These are phyloP conservation scores for Adela reaumurella DNA, from an alignment of 2,888 invertebrate species.

Conservation along the genomic window DNA sequence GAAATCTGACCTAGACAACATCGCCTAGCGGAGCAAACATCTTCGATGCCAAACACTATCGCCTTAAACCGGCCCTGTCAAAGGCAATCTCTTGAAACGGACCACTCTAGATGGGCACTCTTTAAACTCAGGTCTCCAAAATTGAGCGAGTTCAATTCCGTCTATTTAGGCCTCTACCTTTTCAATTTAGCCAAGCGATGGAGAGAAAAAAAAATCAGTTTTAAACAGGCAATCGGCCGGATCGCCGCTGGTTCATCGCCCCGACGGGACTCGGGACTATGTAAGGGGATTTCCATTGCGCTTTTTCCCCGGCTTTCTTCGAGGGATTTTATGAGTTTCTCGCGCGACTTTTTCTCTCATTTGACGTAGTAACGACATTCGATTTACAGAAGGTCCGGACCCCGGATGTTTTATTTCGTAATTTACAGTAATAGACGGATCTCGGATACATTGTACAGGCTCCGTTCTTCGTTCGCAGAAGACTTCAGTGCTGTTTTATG, in stretches of 20 bases:
- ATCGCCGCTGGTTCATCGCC: neutral
- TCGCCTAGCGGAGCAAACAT: too few relatives aligned
- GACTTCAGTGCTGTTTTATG: too few relatives aligned
- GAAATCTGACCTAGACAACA: too few relatives aligned
- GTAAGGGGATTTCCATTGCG: too few relatives aligned
- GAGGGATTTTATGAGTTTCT: conserved; percentile 3
- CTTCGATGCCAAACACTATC: too few relatives aligned
- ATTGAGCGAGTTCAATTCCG: neutral
- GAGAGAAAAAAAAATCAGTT: neutral
- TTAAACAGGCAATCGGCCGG: neutral
- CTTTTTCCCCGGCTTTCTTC: conserved; percentile 1
- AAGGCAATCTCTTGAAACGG: neutral
- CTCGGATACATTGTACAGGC: neutral
- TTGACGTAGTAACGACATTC: conserved; percentile 14
- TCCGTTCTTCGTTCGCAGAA: too few relatives aligned
- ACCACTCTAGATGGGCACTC: neutral
- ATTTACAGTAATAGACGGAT: neutral
- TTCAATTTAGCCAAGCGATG: neutral
- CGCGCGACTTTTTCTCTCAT: conserved; percentile 12
- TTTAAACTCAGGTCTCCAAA: neutral
- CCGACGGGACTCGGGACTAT: neutral
- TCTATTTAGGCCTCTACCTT: neutral
- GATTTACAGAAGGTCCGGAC: conserved; percentile 6
- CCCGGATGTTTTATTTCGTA: neutral
- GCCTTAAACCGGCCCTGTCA: neutral